A percentile compares a stretch with the other conserved stretches of the same genome.
Evolutionary conservation across 2,113 vertebrate species (phyloP).

Genomic region (Eulacestoma nigropectus): DNA sequence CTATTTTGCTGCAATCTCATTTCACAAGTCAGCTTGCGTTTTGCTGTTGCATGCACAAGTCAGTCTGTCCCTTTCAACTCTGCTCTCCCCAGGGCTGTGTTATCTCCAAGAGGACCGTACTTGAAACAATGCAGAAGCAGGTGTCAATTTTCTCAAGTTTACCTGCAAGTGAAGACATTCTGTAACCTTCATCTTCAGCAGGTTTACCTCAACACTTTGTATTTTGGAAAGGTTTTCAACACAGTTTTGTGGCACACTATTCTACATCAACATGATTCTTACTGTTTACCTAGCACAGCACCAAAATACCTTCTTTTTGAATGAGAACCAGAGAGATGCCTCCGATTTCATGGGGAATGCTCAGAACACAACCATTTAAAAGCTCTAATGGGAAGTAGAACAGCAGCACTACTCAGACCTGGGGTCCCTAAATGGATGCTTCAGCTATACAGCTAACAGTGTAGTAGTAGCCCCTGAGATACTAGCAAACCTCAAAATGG

Average conservation of each 20-base stretch:
- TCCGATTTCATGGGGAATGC: neutral
- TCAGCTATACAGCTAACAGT: neutral
- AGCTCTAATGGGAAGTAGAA: neutral
- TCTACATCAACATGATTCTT: neutral
- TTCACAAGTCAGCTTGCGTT: neutral
- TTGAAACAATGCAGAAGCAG: conserved; percentile 14
- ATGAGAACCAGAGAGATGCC: neutral
- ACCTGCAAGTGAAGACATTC: conserved; percentile 15
- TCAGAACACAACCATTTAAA: neutral
- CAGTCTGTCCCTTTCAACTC: neutral
- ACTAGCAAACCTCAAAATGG: neutral
- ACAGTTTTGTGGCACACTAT: neutral
- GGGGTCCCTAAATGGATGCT: neutral
- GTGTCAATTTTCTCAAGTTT: neutral
- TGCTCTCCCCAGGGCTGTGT: neutral
- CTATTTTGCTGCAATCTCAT: neutral
- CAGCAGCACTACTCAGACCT: neutral
- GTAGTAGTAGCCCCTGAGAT: neutral
- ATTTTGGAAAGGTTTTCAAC: neutral
- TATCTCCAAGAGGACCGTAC: neutral
- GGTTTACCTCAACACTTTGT: neutral
- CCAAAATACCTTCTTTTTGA: neutral
- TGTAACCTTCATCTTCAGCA: neutral
- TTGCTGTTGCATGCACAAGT: neutral
- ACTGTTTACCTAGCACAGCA: neutral